phyloP scores from a whole-genome alignment of 2,797 vertebrate species.

The Lemur catta region DNA sequence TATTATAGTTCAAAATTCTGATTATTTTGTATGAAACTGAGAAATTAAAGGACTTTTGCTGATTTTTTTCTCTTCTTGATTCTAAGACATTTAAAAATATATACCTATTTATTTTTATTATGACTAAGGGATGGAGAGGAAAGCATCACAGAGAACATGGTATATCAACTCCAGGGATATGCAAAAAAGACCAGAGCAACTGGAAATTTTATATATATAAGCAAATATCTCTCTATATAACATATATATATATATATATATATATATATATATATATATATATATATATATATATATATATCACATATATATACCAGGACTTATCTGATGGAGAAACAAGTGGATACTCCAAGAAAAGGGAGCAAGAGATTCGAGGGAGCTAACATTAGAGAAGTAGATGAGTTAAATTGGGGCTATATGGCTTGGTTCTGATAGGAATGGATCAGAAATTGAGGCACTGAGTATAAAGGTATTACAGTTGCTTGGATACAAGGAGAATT shows the following conservation, averaged over 20 bases:
- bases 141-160: neutral
- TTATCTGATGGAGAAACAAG: neutral
- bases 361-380: neutral
- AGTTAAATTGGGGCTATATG: neutral
- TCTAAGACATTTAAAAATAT: neutral
- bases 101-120: neutral
- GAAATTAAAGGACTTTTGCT: neutral
- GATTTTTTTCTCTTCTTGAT: neutral
- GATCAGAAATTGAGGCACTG: neutral
- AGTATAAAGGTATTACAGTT: neutral
- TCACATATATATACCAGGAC: neutral
- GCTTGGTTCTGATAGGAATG: neutral
- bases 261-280: too few species aligned
- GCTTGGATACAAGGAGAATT: neutral
- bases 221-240: too few species aligned
- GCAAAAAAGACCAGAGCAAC: neutral
- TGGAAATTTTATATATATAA: neutral
- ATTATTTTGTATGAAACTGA: neutral
- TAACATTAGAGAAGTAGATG: neutral
- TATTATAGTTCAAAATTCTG: neutral
- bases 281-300: too few species aligned
- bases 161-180: neutral
- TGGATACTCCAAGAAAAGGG: neutral
- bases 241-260: too few species aligned
- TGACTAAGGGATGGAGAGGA: neutral